Evolutionary conservation across 2,888 invertebrate species (phyloP), one percentile per base, ranked within the genome.

Genomic region (Xestia sexstrigata): DNA sequence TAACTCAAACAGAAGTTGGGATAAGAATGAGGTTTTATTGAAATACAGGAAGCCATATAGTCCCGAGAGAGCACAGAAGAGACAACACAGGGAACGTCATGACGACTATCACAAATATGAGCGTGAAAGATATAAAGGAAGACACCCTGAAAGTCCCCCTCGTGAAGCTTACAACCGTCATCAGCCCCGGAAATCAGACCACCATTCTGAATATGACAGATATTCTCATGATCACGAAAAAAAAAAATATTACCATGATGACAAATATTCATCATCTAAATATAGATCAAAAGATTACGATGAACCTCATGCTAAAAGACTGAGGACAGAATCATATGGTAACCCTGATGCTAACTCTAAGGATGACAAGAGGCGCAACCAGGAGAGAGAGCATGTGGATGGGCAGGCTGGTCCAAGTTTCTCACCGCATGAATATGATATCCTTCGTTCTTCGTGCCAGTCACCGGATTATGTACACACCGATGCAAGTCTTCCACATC

Each of bases 391-490:
- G n/a, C 39, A 67, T 35, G 39, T 68, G 26, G 88, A 88, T 78
- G 86, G 60, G 76, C 70, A 82, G 67, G 77, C 82, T 63, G 58
- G 76, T 30, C 74, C 82, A n/a, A 79, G 82, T 70, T 78, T 72
- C 20, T 78, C 87, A 15, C 84, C 87, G 17, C 73, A 84, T 70
- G 88, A 90, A 70, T 74, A 86, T 52, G 89, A 92, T 11, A 70
- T 63, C 17, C 76, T 81, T 65, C 81, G 84, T 62, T 85, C 87
- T 39, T 93, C 94, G 71, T 95, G 95, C 74, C 94, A 94, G 85
- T 96, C 96, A 11, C 96, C 96, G 69, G 96, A 96, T 88, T 91
- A 92, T 83, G 78, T 87, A 73, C 67, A 91, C 71, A 70, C 83
- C 70, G 92, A 93, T 58, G 62, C 83, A 79, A 69, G 67, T 69